Evolutionary conservation across 2,888 invertebrate species (phyloP), one percentile per base, ranked within the genome.

Genomic region (Melanchra persicariae): DNA sequence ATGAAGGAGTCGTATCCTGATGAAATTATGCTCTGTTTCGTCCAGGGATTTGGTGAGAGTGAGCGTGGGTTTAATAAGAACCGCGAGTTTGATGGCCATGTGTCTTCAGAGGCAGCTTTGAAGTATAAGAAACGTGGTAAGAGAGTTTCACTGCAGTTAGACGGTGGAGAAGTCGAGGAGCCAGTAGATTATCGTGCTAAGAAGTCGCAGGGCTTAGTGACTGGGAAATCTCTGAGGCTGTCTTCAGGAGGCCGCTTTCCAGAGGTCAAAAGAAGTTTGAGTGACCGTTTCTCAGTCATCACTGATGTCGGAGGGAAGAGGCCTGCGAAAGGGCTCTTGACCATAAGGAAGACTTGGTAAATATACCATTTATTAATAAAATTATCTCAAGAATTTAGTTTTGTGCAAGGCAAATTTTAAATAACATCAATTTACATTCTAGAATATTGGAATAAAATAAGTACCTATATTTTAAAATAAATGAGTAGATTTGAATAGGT

Each of bases 11-110:
- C 93, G 64, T 95, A 95, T 90, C 88, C 95, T 84, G 94, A 95
- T 87, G 94, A 95, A 91, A 97, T 96, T 93, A 97, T 97, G 97
- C 96, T 97, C 93, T 97, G 97, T 95, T 97, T 97, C 88, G 97
- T 97, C 87, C 97, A 97, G 94, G 97, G 97, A 80, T 97, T 97
- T 89, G 96, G 97, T 79, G 93, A 95, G 81, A 91, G 91, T 76
- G 92, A 93, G 71, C 89, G 90, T 72, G 93, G 89, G 37, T 91
- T 87, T 77, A 92, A 88, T 68, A 93, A 92, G 79, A 91, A 85
- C 85, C 87, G 90, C 71, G 94, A 94, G 81, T 91, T 92, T 70
- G 89, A 89, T 66, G 87, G 89, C 68, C 91, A 92, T 79, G 87
- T 90, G 74, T 79, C 57, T 37, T 57, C 87, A 34, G 94, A 94